Evolutionary conservation across 2,113 vertebrate species (phyloP).

Genomic region (Vimba vimba): DNA sequence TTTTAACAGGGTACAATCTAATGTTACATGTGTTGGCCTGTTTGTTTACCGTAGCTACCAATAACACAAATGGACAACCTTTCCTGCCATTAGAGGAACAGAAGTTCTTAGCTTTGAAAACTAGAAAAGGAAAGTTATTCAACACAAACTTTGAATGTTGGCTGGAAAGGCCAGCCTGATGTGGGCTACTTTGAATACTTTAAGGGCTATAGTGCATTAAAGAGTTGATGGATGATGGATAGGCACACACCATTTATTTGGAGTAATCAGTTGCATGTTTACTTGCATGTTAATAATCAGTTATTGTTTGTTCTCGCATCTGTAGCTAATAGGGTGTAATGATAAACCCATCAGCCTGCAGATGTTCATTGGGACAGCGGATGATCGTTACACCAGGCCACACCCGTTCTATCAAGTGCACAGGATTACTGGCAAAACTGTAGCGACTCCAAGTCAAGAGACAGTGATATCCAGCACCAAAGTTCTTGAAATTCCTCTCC

Average conservation of each 20-base stretch:
- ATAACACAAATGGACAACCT: conserved; percentile 12
- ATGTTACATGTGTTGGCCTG: conserved; percentile 34
- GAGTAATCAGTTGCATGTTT: not conserved
- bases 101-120: conserved; percentile 48
- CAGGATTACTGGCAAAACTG: conserved; percentile 94
- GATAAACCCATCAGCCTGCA: conserved; percentile 88
- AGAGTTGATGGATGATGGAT: not conserved
- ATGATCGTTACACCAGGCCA: conserved; percentile 88
- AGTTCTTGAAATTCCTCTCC: conserved; percentile 92
- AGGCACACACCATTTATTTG: not conserved
- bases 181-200: not conserved
- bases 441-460: conserved; percentile 91
- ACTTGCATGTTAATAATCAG: not conserved
- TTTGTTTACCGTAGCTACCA: conserved; percentile 52
- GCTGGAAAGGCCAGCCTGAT: not conserved
- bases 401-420: conserved; percentile 97
- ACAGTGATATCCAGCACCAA: conserved; percentile 83
- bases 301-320: conserved; percentile 36
- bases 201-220: not conserved
- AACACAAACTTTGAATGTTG: not conserved
- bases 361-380: conserved; percentile 95
- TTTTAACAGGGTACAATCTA: conserved; percentile 42
- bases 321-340: conserved; percentile 85
- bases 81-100: conserved; percentile 52
- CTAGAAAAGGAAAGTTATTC: not conserved